Conservation (phyloP, 2,797 vertebrate genomes). For the Pangasius sanitwongsei region DNA sequence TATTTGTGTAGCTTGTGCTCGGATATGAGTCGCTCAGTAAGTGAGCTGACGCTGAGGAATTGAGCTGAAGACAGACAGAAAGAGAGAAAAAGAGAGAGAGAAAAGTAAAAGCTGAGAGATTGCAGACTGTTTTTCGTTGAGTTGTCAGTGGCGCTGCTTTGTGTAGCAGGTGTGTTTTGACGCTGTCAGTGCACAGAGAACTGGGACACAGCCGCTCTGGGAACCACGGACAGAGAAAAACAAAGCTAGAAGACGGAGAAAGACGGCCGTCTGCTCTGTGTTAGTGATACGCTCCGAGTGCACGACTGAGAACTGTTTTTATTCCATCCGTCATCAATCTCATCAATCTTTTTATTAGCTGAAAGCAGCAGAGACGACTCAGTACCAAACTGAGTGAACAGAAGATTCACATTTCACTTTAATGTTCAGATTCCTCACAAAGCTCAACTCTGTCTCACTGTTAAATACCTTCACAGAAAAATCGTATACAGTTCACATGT, state of each 20-base stretch:
- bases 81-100: neutral
- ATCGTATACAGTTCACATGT: neutral
- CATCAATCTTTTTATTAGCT: constrained; percentile 36
- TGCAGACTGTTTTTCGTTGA: constrained; percentile 19
- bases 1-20: constrained; percentile 5
- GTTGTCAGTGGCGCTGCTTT: constrained; percentile 26
- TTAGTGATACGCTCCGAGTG: constrained; percentile 29
- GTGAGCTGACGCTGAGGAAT: constrained; percentile 18
- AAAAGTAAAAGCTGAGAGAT: constrained; percentile 27
- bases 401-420: constrained; percentile 25
- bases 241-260: constrained; percentile 19
- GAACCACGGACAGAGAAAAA: constrained; percentile 14
- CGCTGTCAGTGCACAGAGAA: constrained; percentile 31
- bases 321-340: constrained; percentile 28
- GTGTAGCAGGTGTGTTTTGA: constrained; percentile 38
- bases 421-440: constrained; percentile 12
- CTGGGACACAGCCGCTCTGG: constrained; percentile 30
- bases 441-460: constrained; percentile 2
- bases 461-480: constrained; percentile 8
- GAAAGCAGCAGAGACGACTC: constrained; percentile 5
- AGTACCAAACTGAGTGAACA: neutral
- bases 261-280: constrained; percentile 24
- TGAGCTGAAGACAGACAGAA: constrained; percentile 18
- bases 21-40: neutral
- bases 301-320: constrained; percentile 26